Evolutionary conservation across 2,113 vertebrate genomes (phyloP).

Genomic region (Tragelaphus scriptus): DNA sequence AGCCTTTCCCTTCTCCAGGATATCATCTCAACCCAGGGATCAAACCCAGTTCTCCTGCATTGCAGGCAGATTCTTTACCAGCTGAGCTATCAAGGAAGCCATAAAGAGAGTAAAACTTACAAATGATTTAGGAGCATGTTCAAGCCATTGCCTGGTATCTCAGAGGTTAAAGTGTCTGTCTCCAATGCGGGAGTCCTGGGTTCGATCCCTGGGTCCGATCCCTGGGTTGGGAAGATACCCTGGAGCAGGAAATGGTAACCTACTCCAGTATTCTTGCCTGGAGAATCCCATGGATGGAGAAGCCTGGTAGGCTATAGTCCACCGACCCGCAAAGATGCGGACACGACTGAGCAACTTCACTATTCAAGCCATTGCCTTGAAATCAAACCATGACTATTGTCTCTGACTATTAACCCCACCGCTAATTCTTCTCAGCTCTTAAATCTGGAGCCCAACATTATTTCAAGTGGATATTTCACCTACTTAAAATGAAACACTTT

Average conservation of each 20-base stretch:
- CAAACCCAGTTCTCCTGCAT: neutral
- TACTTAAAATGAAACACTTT: neutral
- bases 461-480: neutral
- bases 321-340: no score
- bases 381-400: neutral
- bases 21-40: neutral
- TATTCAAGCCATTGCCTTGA: neutral
- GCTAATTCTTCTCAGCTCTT: neutral
- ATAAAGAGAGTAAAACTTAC: neutral
- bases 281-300: no score
- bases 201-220: no score
- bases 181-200: no score
- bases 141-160: neutral
- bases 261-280: no score
- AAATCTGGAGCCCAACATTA: neutral
- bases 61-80: neutral
- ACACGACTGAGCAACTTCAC: no score
- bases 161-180: no score
- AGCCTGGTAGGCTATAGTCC: no score
- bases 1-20: neutral
- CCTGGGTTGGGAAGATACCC: no score
- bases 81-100: neutral
- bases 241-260: no score
- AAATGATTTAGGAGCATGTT: neutral
- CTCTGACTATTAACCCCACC: neutral